phyloP scores from a whole-genome alignment of 2,797 vertebrate species.

The Hapalemur alaotrensis region DNA sequence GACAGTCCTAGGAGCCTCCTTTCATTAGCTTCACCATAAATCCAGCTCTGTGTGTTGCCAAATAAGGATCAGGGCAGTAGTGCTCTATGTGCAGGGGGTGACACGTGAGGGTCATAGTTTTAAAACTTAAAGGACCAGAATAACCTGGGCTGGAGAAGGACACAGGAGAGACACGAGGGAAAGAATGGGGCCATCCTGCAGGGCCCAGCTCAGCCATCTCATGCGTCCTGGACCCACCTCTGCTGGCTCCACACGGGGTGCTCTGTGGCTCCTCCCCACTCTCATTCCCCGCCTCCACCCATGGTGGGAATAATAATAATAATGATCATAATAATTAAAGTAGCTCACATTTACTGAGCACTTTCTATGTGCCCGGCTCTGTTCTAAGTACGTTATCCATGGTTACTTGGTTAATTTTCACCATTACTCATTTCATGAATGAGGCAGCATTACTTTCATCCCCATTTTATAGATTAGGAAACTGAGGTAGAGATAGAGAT shows the following conservation, averaged over 20 bases:
- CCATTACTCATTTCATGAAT: conserved; percentile 11
- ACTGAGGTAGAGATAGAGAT: conserved; percentile 49
- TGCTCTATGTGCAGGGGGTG: not conserved
- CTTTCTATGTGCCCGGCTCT: not conserved
- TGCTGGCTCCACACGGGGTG: not conserved
- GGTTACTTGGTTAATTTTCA: not conserved
- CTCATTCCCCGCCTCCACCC: not conserved
- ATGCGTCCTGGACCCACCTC: not conserved
- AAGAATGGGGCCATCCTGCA: too few species aligned
- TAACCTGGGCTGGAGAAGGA: not conserved
- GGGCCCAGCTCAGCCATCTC: not conserved
- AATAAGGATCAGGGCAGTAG: not conserved
- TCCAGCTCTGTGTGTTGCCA: not conserved
- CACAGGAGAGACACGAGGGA: not conserved
- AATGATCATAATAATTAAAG: not conserved
- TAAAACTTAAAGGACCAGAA: not conserved
- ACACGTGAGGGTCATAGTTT: not conserved
- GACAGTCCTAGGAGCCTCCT: not conserved
- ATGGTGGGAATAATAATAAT: not conserved
- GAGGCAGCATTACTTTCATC: conserved; percentile 31
- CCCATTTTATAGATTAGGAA: conserved; percentile 65
- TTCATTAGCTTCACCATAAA: not conserved
- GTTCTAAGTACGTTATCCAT: not conserved
- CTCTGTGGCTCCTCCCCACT: not conserved
- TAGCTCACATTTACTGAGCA: not conserved